These are phyloP conservation scores for Drosophila antonietae DNA, from an alignment of 2,888 invertebrate species.

Conservation along the genomic window DNA sequence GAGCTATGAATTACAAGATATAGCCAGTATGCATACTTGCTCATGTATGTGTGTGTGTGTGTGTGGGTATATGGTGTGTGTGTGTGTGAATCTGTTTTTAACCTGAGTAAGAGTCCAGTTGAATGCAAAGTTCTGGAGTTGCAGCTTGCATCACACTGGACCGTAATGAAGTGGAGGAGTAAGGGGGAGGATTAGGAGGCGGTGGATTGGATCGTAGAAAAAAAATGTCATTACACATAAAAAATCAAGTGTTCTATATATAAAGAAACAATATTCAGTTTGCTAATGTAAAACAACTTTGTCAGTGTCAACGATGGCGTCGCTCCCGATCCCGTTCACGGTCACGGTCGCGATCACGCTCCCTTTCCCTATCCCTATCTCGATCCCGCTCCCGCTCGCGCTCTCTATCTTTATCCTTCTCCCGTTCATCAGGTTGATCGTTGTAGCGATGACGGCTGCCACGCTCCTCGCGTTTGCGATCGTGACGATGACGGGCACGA, in stretches of 20 bases:
- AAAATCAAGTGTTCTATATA: conserved; percentile 27
- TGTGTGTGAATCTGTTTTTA: conserved; percentile 42
- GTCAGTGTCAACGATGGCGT: conserved; percentile 66
- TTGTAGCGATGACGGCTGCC: conserved; percentile 54
- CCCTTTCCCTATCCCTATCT: conserved; percentile 41
- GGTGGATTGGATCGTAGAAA: not conserved
- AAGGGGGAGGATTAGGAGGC: not conserved
- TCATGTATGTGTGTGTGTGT: conserved; percentile 4
- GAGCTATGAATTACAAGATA: conserved; percentile 53
- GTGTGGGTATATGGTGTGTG: conserved; percentile 4
- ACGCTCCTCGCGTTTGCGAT: conserved; percentile 64
- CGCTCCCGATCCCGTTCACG: conserved; percentile 48
- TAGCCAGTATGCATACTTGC: conserved; percentile 25
- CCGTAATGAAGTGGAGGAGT: conserved; percentile 4
- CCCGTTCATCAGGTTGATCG: conserved; percentile 61
- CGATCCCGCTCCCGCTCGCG: conserved; percentile 19
- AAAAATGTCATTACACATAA: conserved; percentile 8
- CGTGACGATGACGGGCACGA: conserved; percentile 67
- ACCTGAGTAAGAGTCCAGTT: conserved; percentile 62
- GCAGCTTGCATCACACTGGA: conserved; percentile 6
- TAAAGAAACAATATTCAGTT: conserved; percentile 30
- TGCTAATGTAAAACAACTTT: conserved; percentile 34
- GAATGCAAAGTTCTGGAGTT: conserved; percentile 16
- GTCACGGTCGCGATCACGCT: conserved; percentile 14
- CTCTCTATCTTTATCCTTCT: conserved; percentile 26